Percentiles rank a stretch among this genome's conserved stretches.
Evolutionary conservation across 1,140 invertebrate genomes (phyloP).

Genomic region (Procambarus virginalis): DNA sequence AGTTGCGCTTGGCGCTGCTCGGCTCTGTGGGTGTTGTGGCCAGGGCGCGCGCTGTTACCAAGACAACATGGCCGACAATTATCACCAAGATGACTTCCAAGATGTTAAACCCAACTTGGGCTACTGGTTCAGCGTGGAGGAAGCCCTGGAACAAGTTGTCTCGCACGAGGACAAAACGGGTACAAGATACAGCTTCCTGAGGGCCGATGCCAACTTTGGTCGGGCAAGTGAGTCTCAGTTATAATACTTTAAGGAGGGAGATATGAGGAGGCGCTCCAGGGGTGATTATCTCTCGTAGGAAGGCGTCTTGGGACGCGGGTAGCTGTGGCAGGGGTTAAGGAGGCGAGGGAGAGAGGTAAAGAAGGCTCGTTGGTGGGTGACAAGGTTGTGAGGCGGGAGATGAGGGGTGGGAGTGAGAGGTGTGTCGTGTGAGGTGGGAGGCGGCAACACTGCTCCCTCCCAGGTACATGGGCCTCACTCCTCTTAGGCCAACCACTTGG

Average conservation of each 20-base stretch:
- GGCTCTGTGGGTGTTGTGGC: neutral
- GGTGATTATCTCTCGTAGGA: too few species aligned
- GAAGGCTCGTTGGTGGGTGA: too few species aligned
- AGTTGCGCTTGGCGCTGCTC: neutral
- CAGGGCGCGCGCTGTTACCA: slow-evolving; percentile 15
- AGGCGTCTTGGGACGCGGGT: too few species aligned
- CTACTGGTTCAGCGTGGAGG: slow-evolving; percentile 3
- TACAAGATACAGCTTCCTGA: slow-evolving; percentile 1
- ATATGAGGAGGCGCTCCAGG: too few species aligned
- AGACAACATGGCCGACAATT: slow-evolving; percentile 34
- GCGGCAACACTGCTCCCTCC: too few species aligned
- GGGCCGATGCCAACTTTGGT: slow-evolving; percentile 21
- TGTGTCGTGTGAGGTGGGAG: too few species aligned
- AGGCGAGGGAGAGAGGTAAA: too few species aligned
- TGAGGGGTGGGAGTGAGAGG: too few species aligned
- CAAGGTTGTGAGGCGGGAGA: too few species aligned
- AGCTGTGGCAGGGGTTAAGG: too few species aligned
- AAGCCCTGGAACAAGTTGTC: slow-evolving; percentile 8
- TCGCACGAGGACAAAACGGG: slow-evolving; percentile 28
- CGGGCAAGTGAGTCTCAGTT: slow-evolving; percentile 6
- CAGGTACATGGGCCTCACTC: too few species aligned
- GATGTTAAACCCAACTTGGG: neutral
- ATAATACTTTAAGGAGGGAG: neutral
- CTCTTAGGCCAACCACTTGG: too few species aligned
- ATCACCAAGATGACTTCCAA: neutral